Evolutionary conservation across 1,140 invertebrate genomes (phyloP), one percentile per base, ranked within the genome.

Genomic region (Himalopsyche phryganea): DNA sequence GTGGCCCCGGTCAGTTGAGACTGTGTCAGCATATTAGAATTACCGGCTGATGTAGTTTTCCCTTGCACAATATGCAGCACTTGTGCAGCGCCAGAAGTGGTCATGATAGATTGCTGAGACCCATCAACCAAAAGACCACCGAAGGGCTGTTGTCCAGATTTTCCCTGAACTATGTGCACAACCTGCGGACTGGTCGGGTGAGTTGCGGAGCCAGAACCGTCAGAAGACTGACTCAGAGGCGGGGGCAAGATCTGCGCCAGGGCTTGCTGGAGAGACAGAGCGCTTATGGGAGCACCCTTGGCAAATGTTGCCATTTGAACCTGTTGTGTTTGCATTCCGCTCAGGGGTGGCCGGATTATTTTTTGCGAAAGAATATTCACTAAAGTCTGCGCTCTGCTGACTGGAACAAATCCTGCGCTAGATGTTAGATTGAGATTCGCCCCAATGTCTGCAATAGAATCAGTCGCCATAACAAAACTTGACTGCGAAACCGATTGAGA

Each of bases 31-130:
- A 46, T 61, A 53, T 62, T 69, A 69, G 6, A 68, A 50, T 44
- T 59, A 6, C 56, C 66, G 6, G 63, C 17, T 3, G 62, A 61
- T 5, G 65, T 51, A 44, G 46, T 50, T 65, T 77, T 77, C 53
- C 73, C 77, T 64, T 78, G 76, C 10, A 79, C 74, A 44, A 79
- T 76, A 58, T 79, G 76, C 44, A 79, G 64, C 2, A 79, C 70
- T 50, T 74, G 74, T 9, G 76, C 71, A 1, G 68, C 59, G 50
- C 69, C 72, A 2, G 73, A 61, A 2, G 66, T 63, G 61, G 65
- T 78, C 13, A 76, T 70, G 11, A 76, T 70, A 14, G 72, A 70
- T 59, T 71, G 71, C 53, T 76, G 75, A 11, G 66, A 48, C 54
- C 70, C 75, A 42, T 78, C 76, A 18, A 76, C 67, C 14, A 77